Evolutionary conservation across 2,113 vertebrate genomes (phyloP), one percentile per base, ranked within the genome.

Genomic region (Prionailurus viverrinus): DNA sequence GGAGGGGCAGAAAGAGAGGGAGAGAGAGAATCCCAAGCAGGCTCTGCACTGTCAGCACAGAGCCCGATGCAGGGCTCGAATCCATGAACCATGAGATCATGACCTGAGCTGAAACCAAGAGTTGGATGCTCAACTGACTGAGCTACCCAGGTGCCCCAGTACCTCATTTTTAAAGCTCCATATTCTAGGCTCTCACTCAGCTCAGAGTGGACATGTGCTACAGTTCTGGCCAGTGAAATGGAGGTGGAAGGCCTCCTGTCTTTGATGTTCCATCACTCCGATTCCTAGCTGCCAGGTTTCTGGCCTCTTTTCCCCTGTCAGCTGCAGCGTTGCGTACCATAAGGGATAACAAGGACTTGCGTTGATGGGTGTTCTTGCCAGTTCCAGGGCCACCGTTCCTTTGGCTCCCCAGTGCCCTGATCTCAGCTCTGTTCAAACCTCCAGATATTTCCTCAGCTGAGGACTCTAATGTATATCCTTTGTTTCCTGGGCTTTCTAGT

Each of bases 311-410:
- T 18, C 31, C n/a, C 11, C 15, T 81, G 7, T 14, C 8, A 33
- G 51, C 86, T 80, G 29, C 33, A 80, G n/a, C 0, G 0, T 16
- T 74, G 63, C 51, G 61, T 31, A 2, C 21, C 39, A 10, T 9
- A 1, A 25, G 25, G 73, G 58, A 88, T 63, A 74, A 41, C 19
- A 18, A 14, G 31, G 55, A 25, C 81, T 76, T 53, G 33, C 45
- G 33, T 58, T 68, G 89, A 33, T 29, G 15, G 1, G 10, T 19
- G 18, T 33, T 14, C 14, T 45, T 41, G 48, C 73, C 63, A 39
- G 33, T 45, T 39, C 85, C 68, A 39, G 25, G 23, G 36, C 36
- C 36, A 7, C 51, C 89, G 4, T 31, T 39, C 5, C 45, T 65
- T 51, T 36, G 87, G 23, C 16, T 45, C 63, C 23, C 68, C 39